A percentile compares a stretch with the other conserved stretches of the same genome.
These are phyloP conservation scores for Arrhopalites spinosus DNA, from an alignment of 2,888 invertebrate species.

Conservation along the genomic window DNA sequence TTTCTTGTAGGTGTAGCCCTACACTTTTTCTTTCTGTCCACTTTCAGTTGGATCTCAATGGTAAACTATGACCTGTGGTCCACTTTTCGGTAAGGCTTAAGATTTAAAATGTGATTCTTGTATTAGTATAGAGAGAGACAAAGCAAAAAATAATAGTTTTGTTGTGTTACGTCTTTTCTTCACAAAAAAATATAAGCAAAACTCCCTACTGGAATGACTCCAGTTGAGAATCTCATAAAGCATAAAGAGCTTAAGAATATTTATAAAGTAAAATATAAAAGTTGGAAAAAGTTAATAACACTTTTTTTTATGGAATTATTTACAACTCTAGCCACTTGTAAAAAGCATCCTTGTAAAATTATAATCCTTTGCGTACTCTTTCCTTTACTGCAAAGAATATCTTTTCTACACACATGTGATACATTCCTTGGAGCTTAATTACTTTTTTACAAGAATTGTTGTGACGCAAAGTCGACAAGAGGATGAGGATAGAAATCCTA, in stretches of 20 bases:
- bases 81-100: slow-evolving; percentile 49
- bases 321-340: too few species aligned
- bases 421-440: too few species aligned
- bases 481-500: too few species aligned
- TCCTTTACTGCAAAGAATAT: too few species aligned
- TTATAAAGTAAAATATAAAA: not conserved
- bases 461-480: too few species aligned
- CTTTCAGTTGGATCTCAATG: slow-evolving; percentile 51
- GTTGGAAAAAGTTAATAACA: not conserved
- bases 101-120: not conserved
- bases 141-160: not conserved
- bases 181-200: not conserved
- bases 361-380: too few species aligned
- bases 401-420: too few species aligned
- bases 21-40: slow-evolving; percentile 47
- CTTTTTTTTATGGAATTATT: too few species aligned
- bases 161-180: not conserved
- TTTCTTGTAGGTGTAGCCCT: slow-evolving; percentile 48
- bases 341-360: too few species aligned
- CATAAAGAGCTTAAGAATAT: not conserved
- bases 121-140: not conserved
- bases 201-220: not conserved
- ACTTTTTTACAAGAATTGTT: too few species aligned
- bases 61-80: slow-evolving; percentile 52
- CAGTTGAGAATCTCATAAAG: not conserved